Base-by-base conservation (phyloP, 2,113 vertebrate genomes). In the Prunella himalayana region DNA sequence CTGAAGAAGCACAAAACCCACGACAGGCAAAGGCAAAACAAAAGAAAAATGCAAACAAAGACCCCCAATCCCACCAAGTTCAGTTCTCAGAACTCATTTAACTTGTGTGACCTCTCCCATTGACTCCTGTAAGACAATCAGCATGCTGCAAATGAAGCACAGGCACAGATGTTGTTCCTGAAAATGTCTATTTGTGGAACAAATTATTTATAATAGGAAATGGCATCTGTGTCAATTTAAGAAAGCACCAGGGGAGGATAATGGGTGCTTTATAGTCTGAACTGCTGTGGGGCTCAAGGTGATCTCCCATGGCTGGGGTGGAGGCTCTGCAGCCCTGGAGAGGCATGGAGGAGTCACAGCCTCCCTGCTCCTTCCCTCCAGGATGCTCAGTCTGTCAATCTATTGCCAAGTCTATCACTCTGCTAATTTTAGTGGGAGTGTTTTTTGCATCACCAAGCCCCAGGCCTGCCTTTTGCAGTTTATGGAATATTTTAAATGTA, bases 151-250 rank as follows among this genome's bases (percentile, higher is more conserved):
- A 69, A 90, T 86, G 51, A 88, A 77, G 54, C 64, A 27, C 47
- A 49, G 72, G 82, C 92, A 63, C 86, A 94, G 92, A 68, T 94
- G 79, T 91, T 87, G 44, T 50, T 93, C 82, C 69, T 86, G 72
- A 95, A 92, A 88, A 81, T 41, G 25, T 78, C 82, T 86, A 39
- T 92, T 95, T 96, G 80, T 68, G 80, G 94, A 92, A 71, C 77
- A 82, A 88, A 92, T 96, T 86, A 80, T 86, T 96, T 91, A 7
- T 89, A 88, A 94, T 86, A 81, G 88, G 53, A 90, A 68, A 75
- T 82, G 44, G 65, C 65, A 84, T 91, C 86, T 78, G 60, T 94
- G 83, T 92, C 94, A 88, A 71, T 91, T 91, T 39, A 75, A 56
- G 86, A 49, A 42, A 78, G 81, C 83, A 57, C 22, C 37, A 49